A percentile compares a stretch with the other conserved stretches of the same genome.
phyloP scores from a whole-genome alignment of 2,888 invertebrate genomes.

The Geophilus truncorum region DNA sequence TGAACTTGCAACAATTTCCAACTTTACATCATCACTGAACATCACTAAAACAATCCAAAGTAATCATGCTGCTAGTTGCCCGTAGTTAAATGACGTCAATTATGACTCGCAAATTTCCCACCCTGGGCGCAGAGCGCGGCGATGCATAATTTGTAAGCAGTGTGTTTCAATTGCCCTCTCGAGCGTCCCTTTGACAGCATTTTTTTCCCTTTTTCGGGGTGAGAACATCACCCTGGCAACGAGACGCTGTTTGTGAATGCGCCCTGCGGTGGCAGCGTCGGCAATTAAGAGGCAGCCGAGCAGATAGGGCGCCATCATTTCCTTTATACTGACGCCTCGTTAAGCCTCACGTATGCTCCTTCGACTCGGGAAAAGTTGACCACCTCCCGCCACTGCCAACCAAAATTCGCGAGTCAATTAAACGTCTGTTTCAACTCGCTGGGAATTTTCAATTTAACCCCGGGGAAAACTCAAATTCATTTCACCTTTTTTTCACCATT shows the following conservation, averaged over 20 bases:
- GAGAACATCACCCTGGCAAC: neutral
- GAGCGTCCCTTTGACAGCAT: neutral
- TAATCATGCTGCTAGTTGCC: too few relatives aligned
- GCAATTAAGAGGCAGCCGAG: neutral
- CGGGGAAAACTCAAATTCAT: neutral
- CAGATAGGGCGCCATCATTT: neutral
- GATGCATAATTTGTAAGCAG: neutral
- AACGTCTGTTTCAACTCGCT: neutral
- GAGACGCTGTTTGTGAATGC: neutral
- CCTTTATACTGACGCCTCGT: neutral
- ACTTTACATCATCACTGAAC: too few relatives aligned
- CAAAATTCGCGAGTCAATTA: neutral
- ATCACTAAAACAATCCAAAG: too few relatives aligned
- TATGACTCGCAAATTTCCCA: neutral
- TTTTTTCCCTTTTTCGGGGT: neutral
- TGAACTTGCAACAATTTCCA: too few relatives aligned
- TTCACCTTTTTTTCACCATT: neutral
- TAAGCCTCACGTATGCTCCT: neutral
- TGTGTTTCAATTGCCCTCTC: neutral
- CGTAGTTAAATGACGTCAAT: neutral
- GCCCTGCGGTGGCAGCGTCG: neutral
- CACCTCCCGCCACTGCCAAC: neutral
- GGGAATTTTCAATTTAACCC: neutral
- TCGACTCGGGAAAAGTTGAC: neutral
- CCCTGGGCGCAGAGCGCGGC: neutral